These are phyloP conservation scores for Cetoscarus ocellatus DNA, from an alignment of 2,797 vertebrate species.

Conservation along the genomic window DNA sequence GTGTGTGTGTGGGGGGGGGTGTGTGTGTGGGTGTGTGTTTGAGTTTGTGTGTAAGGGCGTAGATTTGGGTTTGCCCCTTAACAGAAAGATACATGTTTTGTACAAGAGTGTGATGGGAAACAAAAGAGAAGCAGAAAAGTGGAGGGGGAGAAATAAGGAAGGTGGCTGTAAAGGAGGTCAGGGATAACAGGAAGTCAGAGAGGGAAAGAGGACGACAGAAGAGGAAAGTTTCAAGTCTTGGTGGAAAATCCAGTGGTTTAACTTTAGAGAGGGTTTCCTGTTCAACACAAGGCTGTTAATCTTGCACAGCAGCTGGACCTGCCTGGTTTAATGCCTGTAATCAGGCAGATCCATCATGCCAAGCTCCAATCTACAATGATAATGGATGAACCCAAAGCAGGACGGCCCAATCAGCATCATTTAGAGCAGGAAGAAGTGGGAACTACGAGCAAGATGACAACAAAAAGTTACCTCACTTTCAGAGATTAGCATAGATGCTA, in stretches of 20 bases:
- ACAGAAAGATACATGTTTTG: conserved; percentile 19
- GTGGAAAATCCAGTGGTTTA: conserved; percentile 16
- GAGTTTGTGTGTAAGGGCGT: neutral
- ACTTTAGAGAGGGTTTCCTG: neutral
- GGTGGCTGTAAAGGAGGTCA: conserved; percentile 10
- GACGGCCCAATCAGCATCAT: too few species aligned
- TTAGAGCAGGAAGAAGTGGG: too few species aligned
- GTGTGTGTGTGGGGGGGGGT: too few species aligned
- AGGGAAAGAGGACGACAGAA: conserved; percentile 1
- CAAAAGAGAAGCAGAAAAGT: conserved; percentile 20
- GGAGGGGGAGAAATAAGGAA: conserved; percentile 38
- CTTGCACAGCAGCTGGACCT: neutral
- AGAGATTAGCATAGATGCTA: too few species aligned
- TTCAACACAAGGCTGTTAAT: neutral
- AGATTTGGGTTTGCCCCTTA: conserved; percentile 17
- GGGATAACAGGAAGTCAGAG: conserved; percentile 23
- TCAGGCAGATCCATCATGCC: too few species aligned
- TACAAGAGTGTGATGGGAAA: conserved; percentile 11
- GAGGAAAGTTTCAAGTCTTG: conserved; percentile 9
- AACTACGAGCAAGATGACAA: too few species aligned
- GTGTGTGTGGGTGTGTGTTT: neutral
- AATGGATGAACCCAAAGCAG: too few species aligned
- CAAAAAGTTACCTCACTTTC: too few species aligned
- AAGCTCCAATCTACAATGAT: too few species aligned
- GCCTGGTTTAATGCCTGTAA: neutral